Percentiles rank a stretch among this genome's conserved stretches.
Conservation (phyloP, 1,140 invertebrate genomes). For the Diorhabda carinulata region DNA sequence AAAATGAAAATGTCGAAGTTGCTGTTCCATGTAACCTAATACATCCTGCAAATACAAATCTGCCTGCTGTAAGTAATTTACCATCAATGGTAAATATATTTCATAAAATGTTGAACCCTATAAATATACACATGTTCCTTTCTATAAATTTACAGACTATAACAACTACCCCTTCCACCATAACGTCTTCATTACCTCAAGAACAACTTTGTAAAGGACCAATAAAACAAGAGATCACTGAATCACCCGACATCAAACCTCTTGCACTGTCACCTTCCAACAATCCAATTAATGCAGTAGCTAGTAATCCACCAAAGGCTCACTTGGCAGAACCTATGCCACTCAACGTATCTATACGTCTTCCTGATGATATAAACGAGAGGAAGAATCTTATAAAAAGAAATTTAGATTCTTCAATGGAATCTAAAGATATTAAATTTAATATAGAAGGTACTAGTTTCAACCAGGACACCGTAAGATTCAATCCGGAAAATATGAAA, state of each 20-base stretch:
- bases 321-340: slow-evolving; percentile 34
- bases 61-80: not conserved
- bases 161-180: not conserved
- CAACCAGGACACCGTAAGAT: slow-evolving; percentile 25
- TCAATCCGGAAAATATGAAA: slow-evolving; percentile 30
- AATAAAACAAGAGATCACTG: slow-evolving; percentile 22
- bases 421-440: slow-evolving; percentile 34
- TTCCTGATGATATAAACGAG: slow-evolving; percentile 46
- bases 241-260: slow-evolving; percentile 15
- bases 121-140: too few species aligned
- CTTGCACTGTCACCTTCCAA: slow-evolving; percentile 34
- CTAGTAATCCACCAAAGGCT: slow-evolving; percentile 36
- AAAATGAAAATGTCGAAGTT: slow-evolving; percentile 55
- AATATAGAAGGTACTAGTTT: slow-evolving; percentile 12
- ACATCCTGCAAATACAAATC: not conserved
- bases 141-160: not conserved
- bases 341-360: slow-evolving; percentile 44
- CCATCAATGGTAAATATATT: too few species aligned
- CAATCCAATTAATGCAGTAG: slow-evolving; percentile 29
- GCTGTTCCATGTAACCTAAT: not conserved
- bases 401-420: slow-evolving; percentile 34
- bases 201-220: slow-evolving; percentile 9
- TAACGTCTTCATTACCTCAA: not conserved
- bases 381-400: slow-evolving; percentile 45
- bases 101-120: too few species aligned